Conservation (phyloP, 2,888 invertebrate genomes). For the Panopea generosa region DNA sequence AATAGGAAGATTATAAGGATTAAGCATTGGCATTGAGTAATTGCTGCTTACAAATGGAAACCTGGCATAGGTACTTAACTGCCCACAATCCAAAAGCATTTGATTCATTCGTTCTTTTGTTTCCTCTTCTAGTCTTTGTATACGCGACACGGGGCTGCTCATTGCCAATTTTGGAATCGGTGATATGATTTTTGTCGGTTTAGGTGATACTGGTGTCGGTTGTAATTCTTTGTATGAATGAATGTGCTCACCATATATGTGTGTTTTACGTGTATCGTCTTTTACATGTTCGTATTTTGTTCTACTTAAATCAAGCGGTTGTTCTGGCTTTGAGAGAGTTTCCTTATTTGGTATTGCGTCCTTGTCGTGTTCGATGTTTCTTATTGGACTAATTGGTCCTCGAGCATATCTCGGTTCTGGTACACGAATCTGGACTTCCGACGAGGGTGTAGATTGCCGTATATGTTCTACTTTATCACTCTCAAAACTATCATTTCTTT, state of each 20-base stretch:
- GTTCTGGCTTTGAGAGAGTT: slow-evolving; percentile 87
- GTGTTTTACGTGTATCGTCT: slow-evolving; percentile 25
- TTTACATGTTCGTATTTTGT: slow-evolving; percentile 87
- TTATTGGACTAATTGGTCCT: slow-evolving; percentile 28
- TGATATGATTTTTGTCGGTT: slow-evolving; percentile 40
- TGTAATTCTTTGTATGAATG: slow-evolving; percentile 25
- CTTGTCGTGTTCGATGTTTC: not conserved
- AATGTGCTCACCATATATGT: slow-evolving; percentile 5
- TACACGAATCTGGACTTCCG: slow-evolving; percentile 1
- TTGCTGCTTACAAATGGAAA: slow-evolving; percentile 37
- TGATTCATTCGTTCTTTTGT: slow-evolving; percentile 23
- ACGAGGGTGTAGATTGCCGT: not conserved
- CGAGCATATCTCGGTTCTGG: slow-evolving; percentile 38
- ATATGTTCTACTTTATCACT: slow-evolving; percentile 25
- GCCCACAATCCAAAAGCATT: slow-evolving; percentile 34
- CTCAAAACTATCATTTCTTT: slow-evolving; percentile 50
- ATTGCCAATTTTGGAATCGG: slow-evolving; percentile 31
- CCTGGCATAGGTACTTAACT: slow-evolving; percentile 8
- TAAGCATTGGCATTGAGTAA: slow-evolving; percentile 41
- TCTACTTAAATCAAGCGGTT: slow-evolving; percentile 91
- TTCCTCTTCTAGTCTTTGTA: slow-evolving; percentile 8
- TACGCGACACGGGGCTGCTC: not conserved
- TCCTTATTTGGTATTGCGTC: slow-evolving; percentile 67
- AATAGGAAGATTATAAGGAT: slow-evolving; percentile 42
- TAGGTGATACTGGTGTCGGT: slow-evolving; percentile 40